Evolutionary conservation across 2,113 vertebrate species (phyloP).

Genomic region (Corvus hawaiiensis): DNA sequence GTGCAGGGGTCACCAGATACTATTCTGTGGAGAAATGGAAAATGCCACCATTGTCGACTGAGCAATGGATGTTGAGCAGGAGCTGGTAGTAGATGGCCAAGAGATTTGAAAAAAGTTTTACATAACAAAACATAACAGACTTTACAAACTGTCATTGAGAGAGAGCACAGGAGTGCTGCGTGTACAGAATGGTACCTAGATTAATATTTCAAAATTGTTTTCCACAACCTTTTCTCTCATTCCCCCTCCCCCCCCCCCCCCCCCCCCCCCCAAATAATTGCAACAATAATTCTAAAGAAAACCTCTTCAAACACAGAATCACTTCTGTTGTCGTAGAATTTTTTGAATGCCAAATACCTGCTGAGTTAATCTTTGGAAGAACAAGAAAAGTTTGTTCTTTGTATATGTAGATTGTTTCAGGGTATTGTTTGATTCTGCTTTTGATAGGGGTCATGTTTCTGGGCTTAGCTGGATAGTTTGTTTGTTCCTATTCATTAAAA

Average conservation of each 20-base stretch:
- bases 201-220: background rate
- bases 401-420: conserved; percentile 37
- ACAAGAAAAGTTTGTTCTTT: conserved; percentile 39
- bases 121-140: background rate
- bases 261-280: background rate
- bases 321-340: conserved; percentile 18
- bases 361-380: conserved; percentile 52
- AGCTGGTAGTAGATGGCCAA: background rate
- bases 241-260: too few relatives aligned
- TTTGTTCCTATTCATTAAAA: conserved; percentile 61
- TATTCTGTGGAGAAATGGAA: background rate
- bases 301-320: background rate
- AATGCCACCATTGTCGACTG: background rate
- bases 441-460: conserved; percentile 38
- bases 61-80: background rate
- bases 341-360: conserved; percentile 36
- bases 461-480: conserved; percentile 50
- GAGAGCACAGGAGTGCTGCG: background rate
- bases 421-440: conserved; percentile 54
- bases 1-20: background rate
- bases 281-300: background rate
- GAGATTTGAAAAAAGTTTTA: background rate
- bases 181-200: background rate
- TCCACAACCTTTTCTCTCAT: background rate
- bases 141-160: background rate